Evolutionary conservation across 92 coral and sea anemone species (phyloP).

Genomic region (Zoanthus solanderi): DNA sequence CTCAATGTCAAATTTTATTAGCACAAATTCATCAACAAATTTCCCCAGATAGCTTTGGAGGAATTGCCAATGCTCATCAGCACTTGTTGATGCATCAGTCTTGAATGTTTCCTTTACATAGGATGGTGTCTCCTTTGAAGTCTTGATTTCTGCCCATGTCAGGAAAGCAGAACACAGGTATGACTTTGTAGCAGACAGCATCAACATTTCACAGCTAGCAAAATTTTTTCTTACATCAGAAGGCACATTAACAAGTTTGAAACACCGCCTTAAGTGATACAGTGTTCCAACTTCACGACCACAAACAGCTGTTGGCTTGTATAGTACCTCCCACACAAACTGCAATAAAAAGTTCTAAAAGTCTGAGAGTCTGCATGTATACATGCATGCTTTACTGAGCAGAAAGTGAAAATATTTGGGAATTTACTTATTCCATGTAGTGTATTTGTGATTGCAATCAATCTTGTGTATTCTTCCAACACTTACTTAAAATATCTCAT

Average conservation of each 20-base stretch:
- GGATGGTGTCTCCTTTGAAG: constrained; percentile 25
- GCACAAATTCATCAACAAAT: constrained; percentile 9
- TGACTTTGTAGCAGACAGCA: constrained; percentile 77
- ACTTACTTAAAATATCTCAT: neutral
- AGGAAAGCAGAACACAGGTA: constrained; percentile 73
- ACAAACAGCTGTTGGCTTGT: constrained; percentile 17
- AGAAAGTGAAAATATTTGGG: neutral
- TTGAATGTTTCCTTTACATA: constrained; percentile 8
- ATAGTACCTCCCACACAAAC: constrained; percentile 22
- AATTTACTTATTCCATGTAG: neutral
- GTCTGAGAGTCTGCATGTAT: neutral
- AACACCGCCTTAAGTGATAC: constrained; percentile 69
- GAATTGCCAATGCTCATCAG: constrained; percentile 18
- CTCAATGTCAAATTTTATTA: constrained; percentile 51
- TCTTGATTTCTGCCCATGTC: constrained; percentile 58
- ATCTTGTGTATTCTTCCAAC: constrained; percentile 11
- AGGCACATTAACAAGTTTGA: constrained; percentile 68
- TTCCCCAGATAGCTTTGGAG: constrained; percentile 10
- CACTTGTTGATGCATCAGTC: constrained; percentile 22
- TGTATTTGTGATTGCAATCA: neutral
- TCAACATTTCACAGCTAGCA: constrained; percentile 59
- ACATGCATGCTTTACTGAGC: constrained; percentile 1
- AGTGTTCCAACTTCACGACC: constrained; percentile 70
- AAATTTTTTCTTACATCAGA: constrained; percentile 69
- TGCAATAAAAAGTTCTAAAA: neutral